Conservation (phyloP, 53 echinoderm and acorn worm species). For the Zoroaster sp. region DNA sequence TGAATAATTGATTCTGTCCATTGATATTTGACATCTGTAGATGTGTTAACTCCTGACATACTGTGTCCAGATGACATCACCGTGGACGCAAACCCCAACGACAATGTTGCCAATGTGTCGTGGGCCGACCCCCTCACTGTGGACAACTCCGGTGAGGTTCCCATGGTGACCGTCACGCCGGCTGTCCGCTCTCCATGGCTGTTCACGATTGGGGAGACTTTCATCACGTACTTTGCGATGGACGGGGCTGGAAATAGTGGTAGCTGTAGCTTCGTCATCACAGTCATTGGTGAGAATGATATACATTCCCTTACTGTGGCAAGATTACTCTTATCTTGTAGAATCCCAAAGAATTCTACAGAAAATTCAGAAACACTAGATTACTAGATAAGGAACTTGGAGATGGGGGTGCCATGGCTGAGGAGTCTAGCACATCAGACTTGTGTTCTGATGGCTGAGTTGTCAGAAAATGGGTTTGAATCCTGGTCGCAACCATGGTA, state of each 20-base stretch:
- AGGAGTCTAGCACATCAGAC: too few species aligned
- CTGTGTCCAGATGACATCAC: constrained; percentile 73
- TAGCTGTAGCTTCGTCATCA: constrained; percentile 71
- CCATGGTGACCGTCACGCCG: constrained; percentile 62
- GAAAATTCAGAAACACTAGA: too few species aligned
- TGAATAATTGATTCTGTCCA: too few species aligned
- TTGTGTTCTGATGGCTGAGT: too few species aligned
- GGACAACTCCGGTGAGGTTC: constrained; percentile 75
- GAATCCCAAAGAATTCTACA: too few species aligned
- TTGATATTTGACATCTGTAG: too few species aligned
- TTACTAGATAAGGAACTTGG: too few species aligned
- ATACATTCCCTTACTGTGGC: neutral
- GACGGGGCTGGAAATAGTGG: constrained; percentile 75
- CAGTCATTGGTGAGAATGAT: constrained; percentile 68
- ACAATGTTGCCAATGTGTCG: constrained; percentile 55
- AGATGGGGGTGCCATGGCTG: too few species aligned
- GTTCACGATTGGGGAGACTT: constrained; percentile 72
- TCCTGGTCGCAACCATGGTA: too few species aligned
- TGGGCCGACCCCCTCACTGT: constrained; percentile 67
- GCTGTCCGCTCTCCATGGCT: constrained; percentile 71
- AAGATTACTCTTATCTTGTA: too few species aligned
- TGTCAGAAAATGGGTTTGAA: too few species aligned
- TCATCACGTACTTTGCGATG: constrained; percentile 73
- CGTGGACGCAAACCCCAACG: constrained; percentile 35
- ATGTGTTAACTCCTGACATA: constrained; percentile 69